Base-by-base conservation (phyloP, 2,888 invertebrate species). In the Crepidodera aurea region DNA sequence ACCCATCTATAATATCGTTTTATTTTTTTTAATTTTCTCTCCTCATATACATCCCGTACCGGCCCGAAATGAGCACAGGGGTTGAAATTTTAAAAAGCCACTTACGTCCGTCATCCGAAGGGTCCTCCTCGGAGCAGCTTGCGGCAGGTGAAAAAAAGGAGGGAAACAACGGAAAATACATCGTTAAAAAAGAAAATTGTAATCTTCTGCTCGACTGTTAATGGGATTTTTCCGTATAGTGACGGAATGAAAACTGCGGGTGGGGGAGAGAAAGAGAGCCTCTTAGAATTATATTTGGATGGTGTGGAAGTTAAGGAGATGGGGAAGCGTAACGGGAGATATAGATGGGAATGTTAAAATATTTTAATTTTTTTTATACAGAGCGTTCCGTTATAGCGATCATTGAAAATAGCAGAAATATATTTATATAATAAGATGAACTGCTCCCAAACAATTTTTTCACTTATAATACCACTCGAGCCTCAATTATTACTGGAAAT, bases 71-170 rank as follows among this genome's bases (percentile, higher is more conserved):
- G 48, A 48, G 15, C 48, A 48, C 7, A 10, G 48, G 72, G 75
- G 75, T 74, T 66, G 74, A 74, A 77, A 77, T 77, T 76, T 76
- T 75, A 76, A 78, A 78, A 77, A 77, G 77, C 75, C 76, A 75
- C 76, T 76, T 73, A 74, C 74, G 76, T 77, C 75, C 77, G 75
- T 78, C 77, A 77, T 76, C 76, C 73, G 75, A 77, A 76, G 73
- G 72, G 72, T 69, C 66, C 61, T 69, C 66, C 61, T 66, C 42
- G 51, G 22, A 58, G 58, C 39, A 53, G 66, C 63, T 62, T 65
- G 65, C 62, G 62, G 67, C 68, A 68, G 68, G 68, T 67, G 55
- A 58, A 53, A 42, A 56, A 40, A 50, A 16, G 27, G 34, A 50
- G 53, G 62, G 58, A 51, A 60, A 59, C 63, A 67, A 59, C 42